These are phyloP conservation scores for Bos taurus DNA, from an alignment of 2,113 vertebrate genomes.

Conservation along the genomic window DNA sequence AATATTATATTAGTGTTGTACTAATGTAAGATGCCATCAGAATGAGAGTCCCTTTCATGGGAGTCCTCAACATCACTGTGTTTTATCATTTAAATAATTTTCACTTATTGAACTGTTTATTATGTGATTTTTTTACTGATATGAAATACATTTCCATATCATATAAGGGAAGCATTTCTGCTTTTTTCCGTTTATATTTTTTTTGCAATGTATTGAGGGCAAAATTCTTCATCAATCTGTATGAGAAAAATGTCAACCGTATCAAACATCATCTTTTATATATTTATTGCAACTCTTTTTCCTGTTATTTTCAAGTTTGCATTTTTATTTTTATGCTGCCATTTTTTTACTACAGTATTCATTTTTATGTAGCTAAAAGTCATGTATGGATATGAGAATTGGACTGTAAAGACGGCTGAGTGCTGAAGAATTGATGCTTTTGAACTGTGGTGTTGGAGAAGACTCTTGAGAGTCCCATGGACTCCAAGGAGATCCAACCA, in stretches of 20 bases:
- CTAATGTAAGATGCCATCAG: background rate
- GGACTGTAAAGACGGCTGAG: too few species aligned
- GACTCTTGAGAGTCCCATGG: too few species aligned
- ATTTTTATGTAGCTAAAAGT: background rate
- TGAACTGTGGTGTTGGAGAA: too few species aligned
- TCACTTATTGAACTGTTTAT: background rate
- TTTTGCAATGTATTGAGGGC: background rate
- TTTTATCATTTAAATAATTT: background rate
- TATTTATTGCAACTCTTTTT: constrained; percentile 2
- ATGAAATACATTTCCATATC: background rate
- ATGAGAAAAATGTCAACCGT: background rate
- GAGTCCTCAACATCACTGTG: background rate
- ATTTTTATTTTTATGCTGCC: background rate
- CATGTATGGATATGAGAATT: too few species aligned
- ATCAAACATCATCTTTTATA: background rate
- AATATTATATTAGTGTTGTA: background rate
- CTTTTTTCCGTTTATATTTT: background rate
- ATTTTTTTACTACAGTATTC: background rate
- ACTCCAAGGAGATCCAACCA: too few species aligned
- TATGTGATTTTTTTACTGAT: background rate
- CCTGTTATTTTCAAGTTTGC: background rate
- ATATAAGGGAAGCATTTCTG: background rate
- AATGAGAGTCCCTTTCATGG: background rate
- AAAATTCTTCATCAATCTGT: background rate
- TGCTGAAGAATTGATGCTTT: too few species aligned